phyloP scores from a whole-genome alignment of 2,888 invertebrate genomes.

The Conus canariensis region DNA sequence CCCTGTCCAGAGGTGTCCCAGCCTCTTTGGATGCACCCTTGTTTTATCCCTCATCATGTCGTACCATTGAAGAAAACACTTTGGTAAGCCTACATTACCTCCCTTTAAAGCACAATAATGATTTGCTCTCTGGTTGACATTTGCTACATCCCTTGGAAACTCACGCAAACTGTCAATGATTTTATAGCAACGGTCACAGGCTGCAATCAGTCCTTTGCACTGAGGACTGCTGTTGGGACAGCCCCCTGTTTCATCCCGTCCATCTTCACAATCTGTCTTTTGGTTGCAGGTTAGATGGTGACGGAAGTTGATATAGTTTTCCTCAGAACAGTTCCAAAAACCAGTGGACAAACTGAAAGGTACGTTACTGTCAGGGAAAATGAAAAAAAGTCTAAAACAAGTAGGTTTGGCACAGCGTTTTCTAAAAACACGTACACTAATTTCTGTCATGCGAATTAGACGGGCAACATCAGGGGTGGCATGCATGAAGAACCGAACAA shows the following conservation, averaged over 20 bases:
- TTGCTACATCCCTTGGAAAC: too few relatives aligned
- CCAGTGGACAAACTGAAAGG: background rate
- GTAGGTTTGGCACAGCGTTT: background rate
- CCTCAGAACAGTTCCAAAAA: conserved; percentile 3
- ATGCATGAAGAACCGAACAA: too few relatives aligned
- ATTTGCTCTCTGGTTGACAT: too few relatives aligned
- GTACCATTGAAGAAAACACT: too few relatives aligned
- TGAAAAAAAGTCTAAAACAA: background rate
- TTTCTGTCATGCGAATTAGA: too few relatives aligned
- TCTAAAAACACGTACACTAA: background rate
- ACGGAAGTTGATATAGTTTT: background rate
- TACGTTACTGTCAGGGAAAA: background rate
- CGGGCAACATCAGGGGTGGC: too few relatives aligned
- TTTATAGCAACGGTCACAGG: too few relatives aligned
- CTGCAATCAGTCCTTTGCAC: background rate
- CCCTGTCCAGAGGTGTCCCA: too few relatives aligned
- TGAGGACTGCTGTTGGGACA: conserved; percentile 16
- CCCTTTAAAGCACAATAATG: too few relatives aligned
- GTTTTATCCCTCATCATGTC: too few relatives aligned
- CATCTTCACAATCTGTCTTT: background rate
- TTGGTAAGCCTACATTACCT: too few relatives aligned
- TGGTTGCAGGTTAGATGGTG: background rate
- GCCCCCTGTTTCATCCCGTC: background rate
- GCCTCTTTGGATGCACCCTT: background rate
- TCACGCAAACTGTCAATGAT: too few relatives aligned